Percentiles rank a stretch among this genome's conserved stretches.
Conservation (phyloP, 2,888 invertebrate species). For the Ophioninae sp. region DNA sequence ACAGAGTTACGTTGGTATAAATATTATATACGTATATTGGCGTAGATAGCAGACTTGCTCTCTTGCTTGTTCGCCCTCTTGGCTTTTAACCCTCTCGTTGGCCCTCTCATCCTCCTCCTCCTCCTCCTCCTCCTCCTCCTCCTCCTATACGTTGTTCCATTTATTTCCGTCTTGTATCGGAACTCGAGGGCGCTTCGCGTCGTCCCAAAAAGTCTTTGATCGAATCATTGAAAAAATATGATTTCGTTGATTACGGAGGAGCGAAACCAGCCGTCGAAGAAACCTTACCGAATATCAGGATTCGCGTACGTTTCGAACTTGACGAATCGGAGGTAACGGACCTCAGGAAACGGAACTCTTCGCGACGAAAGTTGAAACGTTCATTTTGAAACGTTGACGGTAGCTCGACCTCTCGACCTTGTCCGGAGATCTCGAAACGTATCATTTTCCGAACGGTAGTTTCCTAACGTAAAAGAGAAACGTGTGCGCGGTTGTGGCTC, state of each 20-base stretch:
- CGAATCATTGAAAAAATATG: background rate
- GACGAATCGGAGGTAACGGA: too few species aligned
- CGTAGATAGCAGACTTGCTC: slow-evolving; percentile 18
- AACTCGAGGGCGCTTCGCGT: too few species aligned
- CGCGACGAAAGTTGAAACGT: too few species aligned
- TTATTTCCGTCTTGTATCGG: slow-evolving; percentile 14
- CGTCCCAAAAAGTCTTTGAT: too few species aligned
- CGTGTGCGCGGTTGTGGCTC: background rate
- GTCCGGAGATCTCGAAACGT: background rate
- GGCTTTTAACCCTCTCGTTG: slow-evolving; percentile 46
- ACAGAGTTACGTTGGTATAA: slow-evolving; percentile 41
- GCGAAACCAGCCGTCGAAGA: too few species aligned
- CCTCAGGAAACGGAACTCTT: too few species aligned
- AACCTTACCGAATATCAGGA: too few species aligned
- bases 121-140: slow-evolving; percentile 34
- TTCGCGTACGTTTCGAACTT: too few species aligned
- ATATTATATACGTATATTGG: slow-evolving; percentile 9
- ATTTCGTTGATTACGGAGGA: too few species aligned
- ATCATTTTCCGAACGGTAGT: background rate
- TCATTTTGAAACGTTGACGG: too few species aligned
- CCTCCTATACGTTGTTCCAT: slow-evolving; percentile 14
- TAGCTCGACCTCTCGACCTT: slow-evolving; percentile 1
- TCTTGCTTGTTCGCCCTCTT: slow-evolving; percentile 37
- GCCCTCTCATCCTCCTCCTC: slow-evolving; percentile 45
- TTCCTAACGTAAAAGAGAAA: slow-evolving; percentile 24